These are phyloP conservation scores for Thomomys bottae DNA, from an alignment of 2,113 vertebrate genomes.

Conservation along the genomic window DNA sequence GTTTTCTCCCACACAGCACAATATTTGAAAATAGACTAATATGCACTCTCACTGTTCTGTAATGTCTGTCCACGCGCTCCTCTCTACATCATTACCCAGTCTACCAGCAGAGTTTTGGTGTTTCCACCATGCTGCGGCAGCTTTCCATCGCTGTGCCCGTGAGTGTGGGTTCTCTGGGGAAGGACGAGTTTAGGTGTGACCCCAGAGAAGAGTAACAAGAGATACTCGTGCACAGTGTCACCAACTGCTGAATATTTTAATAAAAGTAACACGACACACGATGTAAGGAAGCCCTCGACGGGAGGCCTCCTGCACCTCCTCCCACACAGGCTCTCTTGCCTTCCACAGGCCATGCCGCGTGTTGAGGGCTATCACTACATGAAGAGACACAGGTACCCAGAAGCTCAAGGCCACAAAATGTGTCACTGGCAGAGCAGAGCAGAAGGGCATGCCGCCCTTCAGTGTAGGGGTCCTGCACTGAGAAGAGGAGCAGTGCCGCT, in stretches of 20 bases:
- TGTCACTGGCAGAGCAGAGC: background rate
- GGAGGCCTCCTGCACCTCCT: too few species aligned
- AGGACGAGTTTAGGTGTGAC: background rate
- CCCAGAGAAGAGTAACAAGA: background rate
- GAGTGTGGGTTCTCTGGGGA: background rate
- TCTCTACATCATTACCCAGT: too few species aligned
- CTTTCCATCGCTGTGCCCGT: background rate
- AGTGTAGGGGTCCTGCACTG: too few species aligned
- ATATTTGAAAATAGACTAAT: background rate
- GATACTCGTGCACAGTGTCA: background rate
- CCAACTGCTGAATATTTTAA: too few species aligned
- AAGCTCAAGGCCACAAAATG: background rate
- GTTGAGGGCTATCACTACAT: too few species aligned
- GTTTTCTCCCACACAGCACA: background rate
- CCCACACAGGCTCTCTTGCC: rapidly evolving
- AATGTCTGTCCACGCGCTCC: rapidly evolving
- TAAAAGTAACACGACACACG: rapidly evolving
- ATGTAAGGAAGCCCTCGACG: background rate
- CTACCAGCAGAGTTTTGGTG: background rate
- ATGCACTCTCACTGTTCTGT: background rate
- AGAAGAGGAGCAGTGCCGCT: rapidly evolving
- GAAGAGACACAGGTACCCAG: background rate
- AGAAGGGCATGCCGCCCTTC: too few species aligned
- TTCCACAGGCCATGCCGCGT: background rate
- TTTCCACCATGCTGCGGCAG: background rate